Conservation (phyloP, 1,140 invertebrate genomes). For the Aphaenogaster floridana region DNA sequence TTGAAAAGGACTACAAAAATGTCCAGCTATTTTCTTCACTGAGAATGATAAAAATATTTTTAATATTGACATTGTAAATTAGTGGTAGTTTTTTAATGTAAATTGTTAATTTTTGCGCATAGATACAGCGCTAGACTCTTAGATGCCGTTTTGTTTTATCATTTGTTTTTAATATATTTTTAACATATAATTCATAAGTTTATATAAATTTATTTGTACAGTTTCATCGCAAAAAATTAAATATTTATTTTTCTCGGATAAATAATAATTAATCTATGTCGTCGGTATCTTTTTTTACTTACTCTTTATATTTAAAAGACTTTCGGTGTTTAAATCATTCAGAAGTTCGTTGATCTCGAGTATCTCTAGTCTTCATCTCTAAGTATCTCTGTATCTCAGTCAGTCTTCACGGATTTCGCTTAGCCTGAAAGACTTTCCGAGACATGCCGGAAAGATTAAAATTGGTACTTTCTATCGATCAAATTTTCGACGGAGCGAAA, state of each 20-base stretch:
- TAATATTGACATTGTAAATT: no score
- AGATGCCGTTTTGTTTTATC: no score
- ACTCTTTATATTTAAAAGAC: background rate
- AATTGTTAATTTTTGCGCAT: no score
- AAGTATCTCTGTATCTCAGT: no score
- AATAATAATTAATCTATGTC: background rate
- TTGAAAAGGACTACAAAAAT: background rate
- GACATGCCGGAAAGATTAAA: constrained; percentile 12
- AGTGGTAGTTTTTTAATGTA: no score
- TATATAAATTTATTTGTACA: constrained; percentile 10
- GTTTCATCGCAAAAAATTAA: background rate
- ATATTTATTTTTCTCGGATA: background rate
- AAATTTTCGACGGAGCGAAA: background rate
- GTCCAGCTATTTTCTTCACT: no score
- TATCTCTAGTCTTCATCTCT: background rate
- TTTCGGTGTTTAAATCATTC: background rate
- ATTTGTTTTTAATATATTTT: background rate
- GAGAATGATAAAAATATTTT: no score
- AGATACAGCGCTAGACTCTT: no score
- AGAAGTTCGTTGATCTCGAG: background rate
- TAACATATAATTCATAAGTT: background rate
- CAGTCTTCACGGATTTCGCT: background rate
- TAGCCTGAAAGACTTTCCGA: background rate
- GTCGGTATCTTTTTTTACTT: background rate
- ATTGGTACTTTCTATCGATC: background rate